phyloP scores from a whole-genome alignment of 2,797 vertebrate species.

The Liasis olivaceus region DNA sequence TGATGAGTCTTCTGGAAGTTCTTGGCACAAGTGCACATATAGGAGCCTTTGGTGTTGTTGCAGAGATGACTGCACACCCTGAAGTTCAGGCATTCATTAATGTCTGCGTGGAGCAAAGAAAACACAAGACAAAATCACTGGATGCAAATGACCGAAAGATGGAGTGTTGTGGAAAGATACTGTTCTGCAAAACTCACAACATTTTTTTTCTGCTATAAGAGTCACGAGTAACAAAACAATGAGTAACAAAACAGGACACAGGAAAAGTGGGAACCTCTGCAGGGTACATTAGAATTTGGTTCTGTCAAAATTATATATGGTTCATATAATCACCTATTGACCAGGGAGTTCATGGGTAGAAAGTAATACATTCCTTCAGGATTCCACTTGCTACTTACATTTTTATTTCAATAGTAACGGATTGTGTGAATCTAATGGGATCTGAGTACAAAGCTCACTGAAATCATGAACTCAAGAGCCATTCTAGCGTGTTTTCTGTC shows the following conservation, averaged over 20 bases:
- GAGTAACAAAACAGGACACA: not conserved
- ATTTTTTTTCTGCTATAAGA: not conserved
- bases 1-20: slow-evolving; percentile 89
- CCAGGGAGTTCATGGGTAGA: not conserved
- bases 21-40: slow-evolving; percentile 90
- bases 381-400: not conserved
- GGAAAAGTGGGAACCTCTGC: not conserved
- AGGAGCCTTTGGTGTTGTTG: slow-evolving; percentile 94
- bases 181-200: not conserved
- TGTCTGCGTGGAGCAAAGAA: slow-evolving; percentile 72
- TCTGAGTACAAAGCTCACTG: not conserved
- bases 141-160: not conserved
- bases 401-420: not conserved
- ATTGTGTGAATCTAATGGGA: not conserved
- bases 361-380: not conserved
- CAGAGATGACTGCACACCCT: slow-evolving; percentile 93
- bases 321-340: not conserved
- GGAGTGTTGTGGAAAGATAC: not conserved
- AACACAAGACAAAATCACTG: fast-evolving
- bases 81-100: slow-evolving; percentile 89
- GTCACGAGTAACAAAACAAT: not conserved
- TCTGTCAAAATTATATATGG: not conserved
- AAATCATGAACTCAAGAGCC: not conserved
- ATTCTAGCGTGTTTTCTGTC: not conserved
- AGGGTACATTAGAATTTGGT: not conserved